Conservation (phyloP, 2,797 vertebrate species). For the Thalassophryne amazonica region DNA sequence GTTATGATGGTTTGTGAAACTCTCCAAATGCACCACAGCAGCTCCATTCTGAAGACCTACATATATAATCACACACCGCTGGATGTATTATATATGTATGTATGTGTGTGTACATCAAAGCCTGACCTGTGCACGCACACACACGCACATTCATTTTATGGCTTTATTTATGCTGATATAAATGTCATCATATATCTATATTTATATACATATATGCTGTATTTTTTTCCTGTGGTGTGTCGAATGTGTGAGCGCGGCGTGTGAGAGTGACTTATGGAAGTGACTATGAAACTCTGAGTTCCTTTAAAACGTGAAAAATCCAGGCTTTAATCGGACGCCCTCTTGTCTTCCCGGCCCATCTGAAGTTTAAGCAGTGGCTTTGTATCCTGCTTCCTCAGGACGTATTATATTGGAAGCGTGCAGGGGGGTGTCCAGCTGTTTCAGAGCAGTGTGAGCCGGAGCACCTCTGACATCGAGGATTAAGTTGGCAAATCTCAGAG, state of each 20-base stretch:
- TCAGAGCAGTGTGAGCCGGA: no score
- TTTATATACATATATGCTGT: conserved; percentile 72
- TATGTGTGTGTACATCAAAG: conserved; percentile 71
- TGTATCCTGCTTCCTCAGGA: no score
- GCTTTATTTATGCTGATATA: conserved; percentile 81
- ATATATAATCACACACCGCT: conserved; percentile 80
- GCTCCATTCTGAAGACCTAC: conserved; percentile 64
- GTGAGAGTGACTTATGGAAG: conserved; percentile 15
- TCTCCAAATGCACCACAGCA: conserved; percentile 80
- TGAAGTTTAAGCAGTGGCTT: no score
- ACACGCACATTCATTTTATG: conserved; percentile 72
- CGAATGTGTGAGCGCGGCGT: conserved; percentile 18
- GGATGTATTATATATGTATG: conserved; percentile 83
- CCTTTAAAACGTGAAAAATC: conserved; percentile 3
- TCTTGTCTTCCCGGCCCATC: conserved; percentile 7
- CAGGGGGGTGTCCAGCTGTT: no score
- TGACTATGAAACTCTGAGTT: conserved; percentile 16
- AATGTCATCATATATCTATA: conserved; percentile 77
- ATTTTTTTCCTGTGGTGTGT: conserved; percentile 52
- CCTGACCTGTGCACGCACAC: conserved; percentile 71
- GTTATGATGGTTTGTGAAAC: conserved; percentile 72
- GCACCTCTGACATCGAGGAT: no score
- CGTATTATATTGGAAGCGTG: no score
- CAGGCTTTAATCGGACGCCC: conserved; percentile 3
- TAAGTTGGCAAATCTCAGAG: no score